A percentile compares a stretch with the other conserved stretches of the same genome.
phyloP scores from a whole-genome alignment of 2,888 invertebrate genomes.

The Penaeus monodon region DNA sequence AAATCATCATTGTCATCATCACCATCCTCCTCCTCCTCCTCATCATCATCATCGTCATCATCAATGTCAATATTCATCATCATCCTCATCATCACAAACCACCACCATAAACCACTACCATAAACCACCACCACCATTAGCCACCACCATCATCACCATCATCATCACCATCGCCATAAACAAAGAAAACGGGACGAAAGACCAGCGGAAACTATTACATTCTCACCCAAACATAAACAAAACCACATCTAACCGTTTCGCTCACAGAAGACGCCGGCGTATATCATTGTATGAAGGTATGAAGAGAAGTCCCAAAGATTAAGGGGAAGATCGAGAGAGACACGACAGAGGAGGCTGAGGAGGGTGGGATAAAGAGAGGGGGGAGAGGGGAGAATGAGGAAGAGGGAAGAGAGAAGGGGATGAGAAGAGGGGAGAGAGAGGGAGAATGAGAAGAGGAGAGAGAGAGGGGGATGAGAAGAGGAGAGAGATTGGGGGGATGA shows the following conservation, averaged over 20 bases:
- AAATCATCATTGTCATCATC: background rate
- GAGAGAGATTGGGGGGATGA: background rate
- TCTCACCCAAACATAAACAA: no score
- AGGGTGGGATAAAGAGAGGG: background rate
- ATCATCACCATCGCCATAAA: background rate
- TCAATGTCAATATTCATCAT: background rate
- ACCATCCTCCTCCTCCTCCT: no score
- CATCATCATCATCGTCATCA: background rate
- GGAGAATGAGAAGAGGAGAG: background rate
- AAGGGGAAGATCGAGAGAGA: background rate
- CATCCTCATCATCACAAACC: background rate
- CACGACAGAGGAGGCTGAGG: background rate
- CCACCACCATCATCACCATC: background rate
- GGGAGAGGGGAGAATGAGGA: background rate
- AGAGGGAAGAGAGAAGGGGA: background rate
- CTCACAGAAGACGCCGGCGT: no score
- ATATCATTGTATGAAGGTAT: no score
- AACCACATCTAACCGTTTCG: no score
- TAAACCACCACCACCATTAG: background rate
- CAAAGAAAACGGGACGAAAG: no score
- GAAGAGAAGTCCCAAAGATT: background rate
- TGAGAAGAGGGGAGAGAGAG: background rate
- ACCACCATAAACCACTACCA: background rate
- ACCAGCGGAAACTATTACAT: no score
- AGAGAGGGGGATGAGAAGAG: background rate